These are phyloP conservation scores for Phaetusa simplex DNA, from an alignment of 2,113 vertebrate species.

Conservation along the genomic window DNA sequence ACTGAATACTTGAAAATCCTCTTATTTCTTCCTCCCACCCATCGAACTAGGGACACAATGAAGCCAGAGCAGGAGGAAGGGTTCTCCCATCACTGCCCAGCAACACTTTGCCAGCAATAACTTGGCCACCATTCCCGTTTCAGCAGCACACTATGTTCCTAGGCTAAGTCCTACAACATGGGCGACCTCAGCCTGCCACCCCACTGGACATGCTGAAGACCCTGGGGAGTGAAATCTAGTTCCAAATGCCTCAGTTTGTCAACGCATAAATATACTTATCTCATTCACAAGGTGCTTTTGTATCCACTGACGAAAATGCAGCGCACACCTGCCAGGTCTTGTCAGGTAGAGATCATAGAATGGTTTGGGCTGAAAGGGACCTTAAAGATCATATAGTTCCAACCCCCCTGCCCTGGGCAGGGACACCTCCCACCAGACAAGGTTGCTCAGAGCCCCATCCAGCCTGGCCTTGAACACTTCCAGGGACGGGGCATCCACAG, in stretches of 20 bases:
- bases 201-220: background rate
- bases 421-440: background rate
- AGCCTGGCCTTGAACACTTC: background rate
- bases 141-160: background rate
- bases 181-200: background rate
- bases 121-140: background rate
- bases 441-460: background rate
- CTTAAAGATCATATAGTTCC: background rate
- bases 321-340: accelerated
- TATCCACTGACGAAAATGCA: accelerated
- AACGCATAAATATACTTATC: accelerated
- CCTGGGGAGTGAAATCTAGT: no score
- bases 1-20: background rate
- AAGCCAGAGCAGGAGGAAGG: background rate
- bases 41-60: background rate
- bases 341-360: background rate
- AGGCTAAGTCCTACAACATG: background rate
- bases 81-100: background rate
- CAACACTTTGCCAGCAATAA: background rate
- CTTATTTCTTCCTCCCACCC: background rate
- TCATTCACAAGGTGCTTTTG: accelerated
- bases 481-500: background rate
- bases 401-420: background rate
- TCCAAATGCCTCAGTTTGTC: background rate
- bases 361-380: background rate